Evolutionary conservation across 2,797 vertebrate species (phyloP), one percentile per base, ranked within the genome.

Genomic region (Pangasius krempfi): DNA sequence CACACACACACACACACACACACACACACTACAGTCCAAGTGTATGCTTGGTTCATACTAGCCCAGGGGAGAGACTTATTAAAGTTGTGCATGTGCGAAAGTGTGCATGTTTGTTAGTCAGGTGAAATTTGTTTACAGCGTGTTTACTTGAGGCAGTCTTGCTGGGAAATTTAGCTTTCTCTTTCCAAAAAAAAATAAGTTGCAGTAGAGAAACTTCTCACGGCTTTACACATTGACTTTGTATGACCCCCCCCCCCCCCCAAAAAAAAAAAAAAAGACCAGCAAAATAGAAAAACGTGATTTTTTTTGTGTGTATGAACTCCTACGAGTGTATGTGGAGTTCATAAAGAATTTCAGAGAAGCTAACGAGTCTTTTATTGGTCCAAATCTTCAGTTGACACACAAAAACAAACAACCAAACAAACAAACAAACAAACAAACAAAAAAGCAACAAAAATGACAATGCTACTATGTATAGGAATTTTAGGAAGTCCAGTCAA

Each of bases 61-160:
- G 30, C 16, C 30, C 52, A 79, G 1, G 18, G 30, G 52, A 56
- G 1, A 80, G n/a, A 20, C 78, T 33, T 80, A 56, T 58, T 80
- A 80, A 80, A 80, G 52, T 40, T 73, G 25, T 18, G 12, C 54
- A 3, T 40, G 7, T 20, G 33, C 2, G 68, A 8, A 12, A 88
- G 79, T 87, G 47, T 37, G 50, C 33, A 1, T 75, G 47, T 85
- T 16, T 50, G 54, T 86, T 25, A 40, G 22, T 25, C 56, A 70
- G 58, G 75, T 84, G 75, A 76, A 75, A 64, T 85, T 79, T 88
- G 79, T 88, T 88, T 85, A 88, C 47, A 89, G 89, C 56, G 2
- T 66, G 72, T 87, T 89, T 87, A 80, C 82, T 52, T 40, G 44
- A 47, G 30, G 25, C 27, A 50, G 60, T 16, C 60, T 84, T 84